Evolutionary conservation across 2,797 vertebrate species (phyloP).

Genomic region (Smutsia temminckii): DNA sequence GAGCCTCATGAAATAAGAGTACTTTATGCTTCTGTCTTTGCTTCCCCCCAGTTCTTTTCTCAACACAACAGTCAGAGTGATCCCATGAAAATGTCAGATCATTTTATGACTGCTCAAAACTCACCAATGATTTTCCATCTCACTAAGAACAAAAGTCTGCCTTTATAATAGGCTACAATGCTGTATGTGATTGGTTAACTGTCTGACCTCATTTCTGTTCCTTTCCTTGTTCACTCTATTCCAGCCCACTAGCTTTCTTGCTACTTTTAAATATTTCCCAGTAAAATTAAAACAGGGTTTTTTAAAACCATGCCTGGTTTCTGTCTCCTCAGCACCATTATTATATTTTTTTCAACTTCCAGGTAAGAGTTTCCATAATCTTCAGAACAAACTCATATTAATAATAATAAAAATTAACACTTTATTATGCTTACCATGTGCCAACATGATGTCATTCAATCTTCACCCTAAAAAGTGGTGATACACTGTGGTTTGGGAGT

Average conservation of each 20-base stretch:
- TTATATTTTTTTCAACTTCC: not conserved
- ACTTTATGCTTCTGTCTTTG: not conserved
- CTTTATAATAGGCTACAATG: slow-evolving; percentile 17
- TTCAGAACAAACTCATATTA: slow-evolving; percentile 8
- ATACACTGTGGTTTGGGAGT: not conserved
- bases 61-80: not conserved
- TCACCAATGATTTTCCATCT: slow-evolving; percentile 51
- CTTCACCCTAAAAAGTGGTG: not conserved
- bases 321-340: not conserved
- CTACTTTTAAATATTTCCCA: not conserved
- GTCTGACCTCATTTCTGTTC: slow-evolving; percentile 52
- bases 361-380: not conserved
- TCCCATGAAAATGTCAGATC: slow-evolving; percentile 33
- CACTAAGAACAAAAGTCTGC: slow-evolving; percentile 26
- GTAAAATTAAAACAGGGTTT: not conserved
- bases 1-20: slow-evolving; percentile 41
- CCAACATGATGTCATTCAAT: not conserved
- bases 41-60: slow-evolving; percentile 38
- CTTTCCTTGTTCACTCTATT: slow-evolving; percentile 1
- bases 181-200: slow-evolving; percentile 1
- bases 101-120: slow-evolving; percentile 55
- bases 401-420: not conserved
- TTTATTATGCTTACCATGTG: not conserved
- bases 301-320: not conserved
- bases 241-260: not conserved